Evolutionary conservation across 2,113 vertebrate genomes (phyloP).

Genomic region (Anas platyrhynchos): DNA sequence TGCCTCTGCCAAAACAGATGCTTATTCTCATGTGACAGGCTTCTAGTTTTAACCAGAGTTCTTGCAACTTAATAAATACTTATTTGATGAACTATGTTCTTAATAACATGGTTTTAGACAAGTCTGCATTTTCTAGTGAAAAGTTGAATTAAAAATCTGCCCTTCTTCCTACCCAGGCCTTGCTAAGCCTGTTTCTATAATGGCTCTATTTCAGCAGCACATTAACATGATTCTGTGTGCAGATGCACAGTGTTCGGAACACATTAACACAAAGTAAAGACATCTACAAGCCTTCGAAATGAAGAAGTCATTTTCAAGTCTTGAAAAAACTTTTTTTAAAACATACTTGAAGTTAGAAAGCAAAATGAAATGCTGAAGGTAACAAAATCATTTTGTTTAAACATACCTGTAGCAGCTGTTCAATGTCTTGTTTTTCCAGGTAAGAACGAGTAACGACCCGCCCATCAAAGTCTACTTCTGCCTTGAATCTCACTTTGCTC

Average conservation of each 20-base stretch:
- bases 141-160: background rate
- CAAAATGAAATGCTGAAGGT: background rate
- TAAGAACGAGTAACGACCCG: slow-evolving; percentile 96
- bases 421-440: slow-evolving; percentile 98
- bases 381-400: background rate
- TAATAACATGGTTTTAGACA: background rate
- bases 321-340: background rate
- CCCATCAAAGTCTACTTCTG: slow-evolving; percentile 98
- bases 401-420: slow-evolving; percentile 92
- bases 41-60: background rate
- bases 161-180: background rate
- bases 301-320: background rate
- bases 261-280: background rate
- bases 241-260: background rate
- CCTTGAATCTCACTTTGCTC: slow-evolving; percentile 98
- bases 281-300: background rate
- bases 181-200: background rate
- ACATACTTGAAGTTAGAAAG: background rate
- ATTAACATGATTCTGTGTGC: background rate
- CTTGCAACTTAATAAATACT: background rate
- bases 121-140: background rate
- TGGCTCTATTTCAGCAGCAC: background rate
- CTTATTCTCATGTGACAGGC: background rate
- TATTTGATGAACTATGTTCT: background rate
- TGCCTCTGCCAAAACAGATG: background rate